Base-by-base conservation (phyloP, 2,888 invertebrate species). In the Agelastica alni region DNA sequence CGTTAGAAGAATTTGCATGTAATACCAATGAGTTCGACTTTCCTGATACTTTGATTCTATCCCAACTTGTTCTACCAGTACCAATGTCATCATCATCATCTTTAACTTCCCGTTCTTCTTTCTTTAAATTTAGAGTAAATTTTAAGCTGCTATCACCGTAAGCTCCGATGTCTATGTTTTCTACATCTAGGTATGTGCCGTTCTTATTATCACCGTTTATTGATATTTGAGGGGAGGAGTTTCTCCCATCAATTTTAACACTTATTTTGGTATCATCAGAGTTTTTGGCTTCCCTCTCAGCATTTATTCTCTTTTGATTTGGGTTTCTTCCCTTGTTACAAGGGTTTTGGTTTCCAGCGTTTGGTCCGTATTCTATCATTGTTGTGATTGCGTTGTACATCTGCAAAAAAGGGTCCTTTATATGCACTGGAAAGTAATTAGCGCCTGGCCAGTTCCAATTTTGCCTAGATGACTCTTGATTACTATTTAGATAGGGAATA, bases 351-450 rank as follows among this genome's bases (percentile, higher is more conserved):
- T 34, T 48, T 9, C 83, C 83, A 30, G 82, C 82, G 41, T 66
- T 76, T 63, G 83, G 83, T 1, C 84, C 85, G 60, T 81, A 81
- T 70, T 85, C 83, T 36, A 85, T 66, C 63, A 85, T 78, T 57
- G 79, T 80, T 20, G 78, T 79, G 68, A 80, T 78, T 2, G 81
- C 80, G 37, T 82, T 83, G 22, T 80, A 70, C 43, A 82, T 75
- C 52, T 78, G 79, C 4, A 81, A 65, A 7, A 84, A 68, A 0
- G 85, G 85, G 65, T 85, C 82, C 70, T 79, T 81, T 20, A 85
- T 79, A 5, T 82, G 68, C 22, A 85, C 77, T 1, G 85, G 85
- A 63, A 84, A 85, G 26, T 76, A 75, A 26, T 76, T 73, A 4
- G 80, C 77, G 26, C 82, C 77, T 1, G 84, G 84, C 79, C 80